Evolutionary conservation across 1,140 invertebrate species (phyloP), one percentile per base, ranked within the genome.

Genomic region (Stenopsyche tienmushanensis): DNA sequence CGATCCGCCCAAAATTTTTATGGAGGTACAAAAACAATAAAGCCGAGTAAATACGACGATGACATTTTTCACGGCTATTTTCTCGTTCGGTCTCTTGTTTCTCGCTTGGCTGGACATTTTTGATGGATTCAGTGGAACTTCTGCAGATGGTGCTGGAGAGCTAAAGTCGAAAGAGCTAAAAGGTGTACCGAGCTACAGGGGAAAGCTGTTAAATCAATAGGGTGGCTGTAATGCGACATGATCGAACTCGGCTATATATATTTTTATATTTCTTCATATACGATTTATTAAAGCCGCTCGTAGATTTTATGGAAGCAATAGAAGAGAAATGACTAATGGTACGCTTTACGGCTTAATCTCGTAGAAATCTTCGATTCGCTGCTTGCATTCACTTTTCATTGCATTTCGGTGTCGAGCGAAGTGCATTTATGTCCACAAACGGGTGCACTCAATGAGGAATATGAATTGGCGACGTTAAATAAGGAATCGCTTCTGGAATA

Each of bases 21-120:
- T 34, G 5, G 29, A 34, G 13, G 29, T 8, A 20, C 42, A 34
- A 47, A 54, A 60, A 60, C 57, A 60, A 60, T 60, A 60, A 60
- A 60, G 42, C 24, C 17, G 42, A 60, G 23, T 44, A 44, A 60
- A 60, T 60, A 60, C 57, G 21, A 13, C 21, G 45, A 62, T 62
- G 60, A 62, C 60, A 62, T 62, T 62, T 62, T 52, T 39, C 60
- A 62, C 60, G 60, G 60, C 60, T 24, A 52, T 62, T 60, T 60
- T 60, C 42, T 20, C 42, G 25, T 23, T 60, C 42, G 23, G 42
- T 17, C 57, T 60, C 57, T 60, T 39, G 57, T 60, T 62, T 62
- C 44, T 52, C 60, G 60, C 26, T 42, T 25, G 23, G 47, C 3
- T 62, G 60, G 47, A 52, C 49, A 62, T 62, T 62, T 62, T 62